Base-by-base conservation (phyloP, 2,888 invertebrate genomes). In the Augochlorella aurata region DNA sequence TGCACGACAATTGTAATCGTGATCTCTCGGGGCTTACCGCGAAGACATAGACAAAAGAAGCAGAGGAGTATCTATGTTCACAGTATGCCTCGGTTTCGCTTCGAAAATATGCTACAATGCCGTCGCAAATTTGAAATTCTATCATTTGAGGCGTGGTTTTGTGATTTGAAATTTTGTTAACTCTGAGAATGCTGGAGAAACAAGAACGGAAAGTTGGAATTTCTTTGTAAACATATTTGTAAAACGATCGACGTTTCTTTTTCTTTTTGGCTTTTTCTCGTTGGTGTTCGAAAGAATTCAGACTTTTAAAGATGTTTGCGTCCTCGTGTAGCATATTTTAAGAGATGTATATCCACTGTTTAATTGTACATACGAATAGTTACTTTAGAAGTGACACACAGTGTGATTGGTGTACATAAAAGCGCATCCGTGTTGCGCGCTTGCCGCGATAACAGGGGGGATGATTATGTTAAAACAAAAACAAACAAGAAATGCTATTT, bases 351-450 rank as follows among this genome's bases (percentile, higher is more conserved):
- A 77, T 81, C 74, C 79, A 75, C 82, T 74, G 81, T 86, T 90
- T 86, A 87, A 89, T 87, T 90, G 90, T 90, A 91, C 84, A 90
- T 90, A 91, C 79, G 84, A 83, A 86, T 84, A 84, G 83, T 88
- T 88, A 80, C 85, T 88, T 84, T 85, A 88, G 72, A 86, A 88
- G 81, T 82, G 81, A 83, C 75, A 38, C 24, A 63, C 18, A 73
- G 83, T 85, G 85, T 76, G 82, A 82, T 77, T 84, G 82, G 61
- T 90, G 90, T 90, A 89, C 69, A 90, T 90, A 90, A 61, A 81
- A 81, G 69, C 67, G 38, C 21, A 24, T 18, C 68, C 76, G 84
- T 74, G 74, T 54, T 74, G 82, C 82, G 79, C 73, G 80, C 78
- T 72, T 79, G 82, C 63, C 72, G 68, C 81, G 81, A 78, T 69